These are phyloP conservation scores for Carassius gibelio DNA, from an alignment of 2,113 vertebrate genomes.

Conservation along the genomic window DNA sequence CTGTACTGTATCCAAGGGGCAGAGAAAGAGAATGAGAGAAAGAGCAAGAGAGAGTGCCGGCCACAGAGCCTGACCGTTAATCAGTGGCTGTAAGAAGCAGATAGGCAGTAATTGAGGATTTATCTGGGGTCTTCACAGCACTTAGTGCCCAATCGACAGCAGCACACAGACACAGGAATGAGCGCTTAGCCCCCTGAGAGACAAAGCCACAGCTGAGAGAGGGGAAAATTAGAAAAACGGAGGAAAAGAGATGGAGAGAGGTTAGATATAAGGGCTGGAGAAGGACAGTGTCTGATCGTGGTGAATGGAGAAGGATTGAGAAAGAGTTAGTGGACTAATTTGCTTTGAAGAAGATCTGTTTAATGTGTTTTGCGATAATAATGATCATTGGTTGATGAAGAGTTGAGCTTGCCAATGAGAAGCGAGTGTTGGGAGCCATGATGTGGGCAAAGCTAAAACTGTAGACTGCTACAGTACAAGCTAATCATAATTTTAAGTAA, in stretches of 20 bases:
- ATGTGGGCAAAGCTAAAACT: not conserved
- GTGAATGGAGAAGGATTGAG: not conserved
- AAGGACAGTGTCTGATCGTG: constrained; percentile 63
- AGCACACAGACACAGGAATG: constrained; percentile 61
- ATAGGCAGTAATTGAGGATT: constrained; percentile 67
- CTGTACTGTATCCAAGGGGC: constrained; percentile 36
- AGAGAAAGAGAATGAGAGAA: constrained; percentile 12
- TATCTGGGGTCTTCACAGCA: constrained; percentile 68
- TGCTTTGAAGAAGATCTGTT: not conserved
- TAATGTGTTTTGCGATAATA: constrained; percentile 5
- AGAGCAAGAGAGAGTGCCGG: constrained; percentile 31
- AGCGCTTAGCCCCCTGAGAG: constrained; percentile 67
- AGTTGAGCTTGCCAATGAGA: constrained; percentile 17
- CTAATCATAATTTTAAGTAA: not conserved
- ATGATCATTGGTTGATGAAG: constrained; percentile 26
- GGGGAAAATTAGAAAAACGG: constrained; percentile 12
- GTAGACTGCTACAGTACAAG: not conserved
- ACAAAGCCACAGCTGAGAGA: constrained; percentile 52
- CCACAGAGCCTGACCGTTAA: constrained; percentile 62
- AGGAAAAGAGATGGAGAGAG: constrained; percentile 57
- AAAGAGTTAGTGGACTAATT: constrained; percentile 8
- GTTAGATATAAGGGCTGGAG: constrained; percentile 61
- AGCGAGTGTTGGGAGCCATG: not conserved
- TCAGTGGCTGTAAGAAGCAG: constrained; percentile 63
- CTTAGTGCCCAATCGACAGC: constrained; percentile 66